These are phyloP conservation scores for Apis mellifera DNA, from an alignment of 1,140 invertebrate species.

Conservation along the genomic window DNA sequence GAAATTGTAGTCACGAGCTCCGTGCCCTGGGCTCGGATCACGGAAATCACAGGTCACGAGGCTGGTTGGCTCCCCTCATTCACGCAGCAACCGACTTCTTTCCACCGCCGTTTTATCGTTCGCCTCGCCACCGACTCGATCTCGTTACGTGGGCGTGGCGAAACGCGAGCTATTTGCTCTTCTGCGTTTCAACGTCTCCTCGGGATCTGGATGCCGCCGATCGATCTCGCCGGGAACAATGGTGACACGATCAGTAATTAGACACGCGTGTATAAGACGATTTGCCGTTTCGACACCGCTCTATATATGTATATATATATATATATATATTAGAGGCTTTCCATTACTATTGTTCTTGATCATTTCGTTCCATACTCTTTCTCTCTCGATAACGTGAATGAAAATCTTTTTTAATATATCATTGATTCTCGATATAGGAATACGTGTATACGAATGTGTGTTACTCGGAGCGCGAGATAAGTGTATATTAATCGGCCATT, in stretches of 20 bases:
- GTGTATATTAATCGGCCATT: conserved; percentile 21
- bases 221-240: neutral
- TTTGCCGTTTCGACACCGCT: neutral
- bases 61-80: neutral
- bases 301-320: neutral
- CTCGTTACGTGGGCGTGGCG: conserved; percentile 7
- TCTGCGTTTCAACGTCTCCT: neutral
- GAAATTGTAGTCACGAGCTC: conserved; percentile 34
- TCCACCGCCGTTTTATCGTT: neutral
- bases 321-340: too few species aligned
- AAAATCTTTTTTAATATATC: neutral
- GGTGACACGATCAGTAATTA: neutral
- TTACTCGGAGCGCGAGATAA: neutral
- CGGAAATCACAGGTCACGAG: conserved; percentile 31
- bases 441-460: too few species aligned
- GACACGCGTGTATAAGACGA: neutral
- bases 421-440: too few species aligned
- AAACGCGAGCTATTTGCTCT: conserved; percentile 24
- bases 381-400: neutral
- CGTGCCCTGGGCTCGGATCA: conserved; percentile 27
- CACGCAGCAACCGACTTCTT: conserved; percentile 3
- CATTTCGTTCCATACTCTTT: neutral
- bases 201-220: neutral
- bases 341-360: neutral
- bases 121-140: neutral